phyloP scores from a whole-genome alignment of 2,797 vertebrate species.

The Leptoclinus maculatus region DNA sequence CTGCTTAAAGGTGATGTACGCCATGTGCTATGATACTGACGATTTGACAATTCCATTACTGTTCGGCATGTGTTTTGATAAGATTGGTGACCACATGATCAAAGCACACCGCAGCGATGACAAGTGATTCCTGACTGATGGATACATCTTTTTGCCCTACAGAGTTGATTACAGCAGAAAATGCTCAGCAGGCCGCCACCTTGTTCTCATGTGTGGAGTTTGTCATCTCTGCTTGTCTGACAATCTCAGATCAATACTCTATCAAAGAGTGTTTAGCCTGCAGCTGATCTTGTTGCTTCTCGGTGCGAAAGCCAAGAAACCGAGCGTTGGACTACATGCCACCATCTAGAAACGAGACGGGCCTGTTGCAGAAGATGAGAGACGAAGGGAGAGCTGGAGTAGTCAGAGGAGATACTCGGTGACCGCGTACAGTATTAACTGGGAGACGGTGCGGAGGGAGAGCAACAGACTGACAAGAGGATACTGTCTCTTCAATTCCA shows the following conservation, averaged over 20 bases:
- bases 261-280: slow-evolving; percentile 70
- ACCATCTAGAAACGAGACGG: neutral
- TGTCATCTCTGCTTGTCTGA: slow-evolving; percentile 71
- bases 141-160: slow-evolving; percentile 35
- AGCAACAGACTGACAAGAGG: slow-evolving; percentile 9
- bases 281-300: slow-evolving; percentile 51
- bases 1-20: slow-evolving; percentile 33
- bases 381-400: neutral
- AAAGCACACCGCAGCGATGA: slow-evolving; percentile 23
- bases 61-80: slow-evolving; percentile 37
- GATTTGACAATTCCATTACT: slow-evolving; percentile 67
- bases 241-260: slow-evolving; percentile 79
- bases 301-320: slow-evolving; percentile 13
- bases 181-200: slow-evolving; percentile 33
- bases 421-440: slow-evolving; percentile 23
- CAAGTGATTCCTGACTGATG: slow-evolving; percentile 53
- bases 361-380: slow-evolving; percentile 8
- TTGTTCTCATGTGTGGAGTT: slow-evolving; percentile 62
- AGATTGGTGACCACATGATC: slow-evolving; percentile 39
- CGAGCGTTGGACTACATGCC: neutral
- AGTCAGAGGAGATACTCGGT: neutral
- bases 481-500: slow-evolving; percentile 35
- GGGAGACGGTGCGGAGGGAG: neutral
- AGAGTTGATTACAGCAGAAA: slow-evolving; percentile 54
- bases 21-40: slow-evolving; percentile 12